phyloP scores from a whole-genome alignment of 1,140 invertebrate species.

The Euborellia annulipes region DNA sequence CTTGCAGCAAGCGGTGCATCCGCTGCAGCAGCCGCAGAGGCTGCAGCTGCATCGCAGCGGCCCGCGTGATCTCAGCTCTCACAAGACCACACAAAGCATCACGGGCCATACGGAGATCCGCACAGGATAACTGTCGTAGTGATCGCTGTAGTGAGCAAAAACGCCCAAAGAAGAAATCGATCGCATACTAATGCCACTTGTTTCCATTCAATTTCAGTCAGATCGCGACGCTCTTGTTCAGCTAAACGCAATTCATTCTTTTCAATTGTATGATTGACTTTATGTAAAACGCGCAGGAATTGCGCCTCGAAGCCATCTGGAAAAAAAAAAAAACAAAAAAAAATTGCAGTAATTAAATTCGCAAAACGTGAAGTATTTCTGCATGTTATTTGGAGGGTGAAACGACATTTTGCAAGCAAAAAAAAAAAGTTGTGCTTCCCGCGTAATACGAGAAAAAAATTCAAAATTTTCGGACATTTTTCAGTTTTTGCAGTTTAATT shows the following conservation, averaged over 20 bases:
- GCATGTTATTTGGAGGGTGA: too few species aligned
- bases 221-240: slow-evolving; percentile 48
- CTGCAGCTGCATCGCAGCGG: too few species aligned
- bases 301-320: slow-evolving; percentile 39
- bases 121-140: slow-evolving; percentile 45
- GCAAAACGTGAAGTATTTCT: too few species aligned
- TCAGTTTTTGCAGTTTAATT: too few species aligned
- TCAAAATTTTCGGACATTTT: too few species aligned
- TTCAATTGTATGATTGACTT: slow-evolving; percentile 54
- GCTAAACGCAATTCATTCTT: slow-evolving; percentile 46
- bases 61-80: not conserved
- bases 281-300: slow-evolving; percentile 43
- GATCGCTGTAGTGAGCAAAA: slow-evolving; percentile 45
- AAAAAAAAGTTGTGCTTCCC: too few species aligned
- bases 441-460: too few species aligned
- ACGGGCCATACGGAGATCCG: slow-evolving; percentile 34
- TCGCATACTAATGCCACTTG: slow-evolving; percentile 56
- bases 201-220: slow-evolving; percentile 57
- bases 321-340: not conserved
- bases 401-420: too few species aligned
- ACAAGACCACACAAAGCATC: slow-evolving; percentile 10
- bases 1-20: too few species aligned
- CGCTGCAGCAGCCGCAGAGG: too few species aligned
- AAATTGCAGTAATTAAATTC: not conserved
- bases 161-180: slow-evolving; percentile 46